Evolutionary conservation across 2,797 vertebrate species (phyloP), one percentile per base, ranked within the genome.

Genomic region (Melanotaenia pygmaea): DNA sequence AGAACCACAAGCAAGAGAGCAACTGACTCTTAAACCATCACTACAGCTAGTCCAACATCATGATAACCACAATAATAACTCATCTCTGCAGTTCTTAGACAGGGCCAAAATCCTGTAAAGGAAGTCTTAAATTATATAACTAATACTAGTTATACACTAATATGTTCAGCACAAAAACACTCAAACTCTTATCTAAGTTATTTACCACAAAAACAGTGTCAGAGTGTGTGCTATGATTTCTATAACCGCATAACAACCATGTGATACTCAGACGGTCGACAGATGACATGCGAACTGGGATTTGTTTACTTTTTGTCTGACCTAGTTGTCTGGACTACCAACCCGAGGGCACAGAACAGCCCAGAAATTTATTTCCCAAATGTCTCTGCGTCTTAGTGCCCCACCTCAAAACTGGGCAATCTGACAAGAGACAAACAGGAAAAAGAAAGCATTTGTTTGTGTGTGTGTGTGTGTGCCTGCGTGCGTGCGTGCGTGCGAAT

Each of bases 261-360:
- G 65, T 79, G 73, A 88, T 74, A 62, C 60, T 43, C 75, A 86
- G 86, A 80, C 83, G 81, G 63, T 35, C 5, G 73, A 83, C 79
- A 71, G 70, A 84, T 87, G 86, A 89, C 86, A 90, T 84, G 75
- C 72, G 69, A 85, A 72, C 84, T 38, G 75, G 86, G 86, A 82
- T 91, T 89, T 94, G 92, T 92, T 94, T 94, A 92, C 91, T 86
- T 89, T 91, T 86, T 81, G 91, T 93, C 88, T 94, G 92, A 93
- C 92, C 85, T 86, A 84, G 80, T 86, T 92, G 91, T 92, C 92
- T 92, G 88, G 81, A 59, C 72, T 61, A 63, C 62, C 77, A 82
- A 83, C 76, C 88, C 85, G 2, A n/a, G 71, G 87, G 89, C 86
- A 78, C 64, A 26, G 22, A 84, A 77, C 86, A 91, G 86, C 87